Evolutionary conservation across 2,113 vertebrate species (phyloP), one percentile per base, ranked within the genome.

Genomic region (Illadopsis cleaveri): DNA sequence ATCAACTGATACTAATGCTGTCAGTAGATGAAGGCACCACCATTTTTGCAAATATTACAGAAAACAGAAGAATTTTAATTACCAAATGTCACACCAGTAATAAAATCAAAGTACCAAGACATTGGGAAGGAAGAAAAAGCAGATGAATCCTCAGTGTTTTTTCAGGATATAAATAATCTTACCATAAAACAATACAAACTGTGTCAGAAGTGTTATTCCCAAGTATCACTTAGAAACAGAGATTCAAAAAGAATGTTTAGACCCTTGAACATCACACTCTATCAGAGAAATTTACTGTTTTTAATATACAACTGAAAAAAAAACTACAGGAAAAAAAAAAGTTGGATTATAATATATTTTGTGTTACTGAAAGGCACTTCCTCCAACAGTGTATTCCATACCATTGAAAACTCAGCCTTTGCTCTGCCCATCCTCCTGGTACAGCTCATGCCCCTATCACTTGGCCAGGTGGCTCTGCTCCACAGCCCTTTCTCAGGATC

Each of bases 221-320:
- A 87, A 61, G 40, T 35, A 94, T 77, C 65, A 82, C 19, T 79
- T 82, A 69, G 78, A 89, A 96, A 95, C 3, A 80, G 25, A 66
- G 18, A 89, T 80, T 94, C 28, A 85, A 82, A 82, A 87, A 93
- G 61, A 68, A n/a, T 66, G 35, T 15, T 84, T 89, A 89, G 65
- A 82, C 15, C 40, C 72, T 82, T 53, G 58, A 58, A 65, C 68
- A 82, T 61, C 70, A 65, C 27, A 54, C 37, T 76, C 15, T 30
- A 57, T 56, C 71, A 81, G 23, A 23, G 13, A 86, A 86, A 89
- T 93, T 90, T 83, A 90, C 38, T 83, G 79, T 0, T 93, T 94
- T 90, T 95, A 94, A 90, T 78, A 86, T 44, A 54, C 21, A 90
- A 28, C n/a, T 93, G 48, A 94, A 93, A 77, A 51, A 94, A 93